Evolutionary conservation across 30 jellyfish, hydroid and myxozoan genomes (phyloP), one percentile per base, ranked within the genome.

Genomic region (Aurelia sp.): DNA sequence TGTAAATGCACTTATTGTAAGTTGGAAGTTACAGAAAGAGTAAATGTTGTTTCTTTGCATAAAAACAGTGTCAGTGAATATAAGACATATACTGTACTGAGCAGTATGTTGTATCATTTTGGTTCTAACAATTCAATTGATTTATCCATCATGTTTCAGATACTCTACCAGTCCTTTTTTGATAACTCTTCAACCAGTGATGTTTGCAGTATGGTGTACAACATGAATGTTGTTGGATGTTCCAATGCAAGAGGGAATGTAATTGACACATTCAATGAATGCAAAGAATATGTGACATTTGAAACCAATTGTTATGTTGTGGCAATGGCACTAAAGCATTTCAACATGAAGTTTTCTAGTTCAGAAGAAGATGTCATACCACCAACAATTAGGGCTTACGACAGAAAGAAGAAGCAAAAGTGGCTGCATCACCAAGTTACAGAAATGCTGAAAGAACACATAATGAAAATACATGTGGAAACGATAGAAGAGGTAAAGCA

Each of bases 251-350:
- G 68, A 59, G 68, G 68, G 47, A 35, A 35, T 35, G 47, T 35
- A 35, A 35, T 35, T 35, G 47, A 65, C 47, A 16, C 75, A 65
- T 65, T 65, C 75, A 65, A 65, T 65, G 75, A 65, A 15, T 65
- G 75, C 75, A 65, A 65, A 65, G 75, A 65, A 65, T 65, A 65
- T 65, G 75, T 65, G 75, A 65, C 75, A 57, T 65, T 65, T 30
- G 41, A 65, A 65, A 65, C 75, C 75, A 65, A 65, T 12, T 65
- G 75, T 65, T 65, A 65, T 65, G 75, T 65, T 65, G 75, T 65
- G 41, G 47, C 75, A 65, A 4, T 65, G 17, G 75, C 47, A 35
- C 47, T 35, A 35, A 35, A 35, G 47, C 75, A 65, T 65, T 65
- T 65, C 75, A 65, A 65, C 75, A 65, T 65, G 75, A 65, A 65